phyloP scores from a whole-genome alignment of 2,113 vertebrate genomes.

The Alligator mississippiensis region DNA sequence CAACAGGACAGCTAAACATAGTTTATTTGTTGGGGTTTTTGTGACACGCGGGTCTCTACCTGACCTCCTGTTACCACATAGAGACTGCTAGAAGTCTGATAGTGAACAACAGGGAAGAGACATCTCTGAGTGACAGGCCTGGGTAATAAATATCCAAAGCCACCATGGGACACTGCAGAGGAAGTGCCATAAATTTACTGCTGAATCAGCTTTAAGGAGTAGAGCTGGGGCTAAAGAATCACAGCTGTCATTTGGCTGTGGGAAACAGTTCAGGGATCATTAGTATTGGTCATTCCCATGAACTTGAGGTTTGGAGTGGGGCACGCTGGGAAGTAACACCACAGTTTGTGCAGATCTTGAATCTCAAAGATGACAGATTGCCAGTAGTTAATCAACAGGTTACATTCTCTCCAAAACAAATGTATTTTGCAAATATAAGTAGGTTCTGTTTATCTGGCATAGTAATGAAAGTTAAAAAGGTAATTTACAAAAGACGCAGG shows the following conservation, averaged over 20 bases:
- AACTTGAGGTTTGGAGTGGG: conserved; percentile 87
- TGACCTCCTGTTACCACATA: background rate
- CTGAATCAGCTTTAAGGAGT: conserved; percentile 72
- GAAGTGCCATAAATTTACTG: conserved; percentile 86
- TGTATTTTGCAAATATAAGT: conserved; percentile 34
- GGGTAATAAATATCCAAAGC: conserved; percentile 78
- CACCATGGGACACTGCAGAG: conserved; percentile 83
- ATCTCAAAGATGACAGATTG: conserved; percentile 76
- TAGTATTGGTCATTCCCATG: conserved; percentile 95
- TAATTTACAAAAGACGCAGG: background rate
- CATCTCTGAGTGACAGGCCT: conserved; percentile 62
- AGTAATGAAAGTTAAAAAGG: background rate
- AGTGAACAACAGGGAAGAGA: conserved; percentile 46
- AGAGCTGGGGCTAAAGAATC: conserved; percentile 88
- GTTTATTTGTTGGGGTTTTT: background rate
- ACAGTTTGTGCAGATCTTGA: conserved; percentile 80
- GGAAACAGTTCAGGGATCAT: conserved; percentile 92
- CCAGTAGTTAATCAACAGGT: conserved; percentile 80
- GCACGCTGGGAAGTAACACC: conserved; percentile 82
- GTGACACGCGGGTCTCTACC: background rate
- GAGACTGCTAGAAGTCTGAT: conserved; percentile 17
- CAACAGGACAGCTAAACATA: background rate
- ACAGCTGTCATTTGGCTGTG: conserved; percentile 95
- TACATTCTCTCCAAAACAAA: conserved; percentile 59
- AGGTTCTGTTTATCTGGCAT: background rate